Percentiles rank a stretch among this genome's conserved stretches.
Evolutionary conservation across 2,797 vertebrate genomes (phyloP).

Genomic region (Gila robusta): DNA sequence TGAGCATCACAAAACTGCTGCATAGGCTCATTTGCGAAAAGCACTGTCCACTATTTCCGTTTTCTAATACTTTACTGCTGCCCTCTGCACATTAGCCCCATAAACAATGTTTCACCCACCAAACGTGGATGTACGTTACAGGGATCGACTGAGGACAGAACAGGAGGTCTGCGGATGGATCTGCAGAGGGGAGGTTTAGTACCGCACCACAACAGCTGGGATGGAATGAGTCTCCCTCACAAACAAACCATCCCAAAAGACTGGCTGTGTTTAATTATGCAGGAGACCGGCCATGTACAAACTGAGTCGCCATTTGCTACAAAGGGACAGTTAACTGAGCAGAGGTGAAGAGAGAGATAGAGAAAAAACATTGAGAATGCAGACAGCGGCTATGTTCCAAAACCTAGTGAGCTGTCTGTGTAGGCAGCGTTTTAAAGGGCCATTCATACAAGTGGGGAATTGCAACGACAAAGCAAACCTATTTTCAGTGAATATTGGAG

Average conservation of each 20-base stretch:
- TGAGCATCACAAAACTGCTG: constrained; percentile 40
- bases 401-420: background rate
- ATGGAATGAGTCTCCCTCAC: constrained; percentile 3
- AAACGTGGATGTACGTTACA: constrained; percentile 8
- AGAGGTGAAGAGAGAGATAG: constrained; percentile 7
- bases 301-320: constrained; percentile 37
- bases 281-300: constrained; percentile 48
- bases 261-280: constrained; percentile 52
- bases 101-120: constrained; percentile 40
- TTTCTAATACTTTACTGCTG: constrained; percentile 42
- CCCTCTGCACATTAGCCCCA: constrained; percentile 29
- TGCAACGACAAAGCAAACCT: background rate
- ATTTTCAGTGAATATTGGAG: background rate
- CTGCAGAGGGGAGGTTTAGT: constrained; percentile 2
- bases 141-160: constrained; percentile 3
- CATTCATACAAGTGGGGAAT: background rate
- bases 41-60: constrained; percentile 34
- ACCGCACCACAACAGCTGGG: constrained; percentile 18
- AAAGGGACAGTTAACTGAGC: constrained; percentile 32
- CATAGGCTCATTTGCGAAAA: constrained; percentile 30
- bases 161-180: background rate
- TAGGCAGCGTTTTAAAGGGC: background rate
- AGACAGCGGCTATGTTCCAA: background rate
- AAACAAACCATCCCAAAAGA: constrained; percentile 33
- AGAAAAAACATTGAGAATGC: background rate